A percentile compares a stretch with the other conserved stretches of the same genome.
Conservation (phyloP, 2,888 invertebrate genomes). For the Oligia latruncula region DNA sequence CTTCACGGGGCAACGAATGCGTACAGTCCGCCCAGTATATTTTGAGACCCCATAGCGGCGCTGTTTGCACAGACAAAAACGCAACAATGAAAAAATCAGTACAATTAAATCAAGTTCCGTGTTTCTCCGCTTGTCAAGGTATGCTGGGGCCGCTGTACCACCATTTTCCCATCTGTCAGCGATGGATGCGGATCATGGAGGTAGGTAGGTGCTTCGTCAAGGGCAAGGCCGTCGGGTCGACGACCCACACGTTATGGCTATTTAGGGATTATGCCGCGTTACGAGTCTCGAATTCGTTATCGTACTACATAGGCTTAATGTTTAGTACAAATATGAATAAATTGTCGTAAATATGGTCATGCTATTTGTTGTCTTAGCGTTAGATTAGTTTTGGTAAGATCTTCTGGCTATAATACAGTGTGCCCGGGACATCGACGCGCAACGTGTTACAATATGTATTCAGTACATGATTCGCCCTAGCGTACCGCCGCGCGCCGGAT, state of each 20-base stretch:
- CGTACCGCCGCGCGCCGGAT: no score
- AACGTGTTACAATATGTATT: not conserved
- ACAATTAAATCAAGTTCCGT: conserved; percentile 6
- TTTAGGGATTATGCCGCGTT: conserved; percentile 77
- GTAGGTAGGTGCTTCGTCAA: conserved; percentile 69
- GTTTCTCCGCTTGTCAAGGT: conserved; percentile 31
- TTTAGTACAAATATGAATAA: conserved; percentile 32
- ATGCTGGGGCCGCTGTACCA: conserved; percentile 21
- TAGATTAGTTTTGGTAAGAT: not conserved
- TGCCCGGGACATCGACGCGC: not conserved
- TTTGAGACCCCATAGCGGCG: conserved; percentile 22
- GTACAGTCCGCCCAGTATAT: conserved; percentile 38
- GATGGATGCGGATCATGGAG: conserved; percentile 46
- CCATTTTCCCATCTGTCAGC: conserved; percentile 46
- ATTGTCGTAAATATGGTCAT: not conserved
- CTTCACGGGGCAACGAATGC: conserved; percentile 37
- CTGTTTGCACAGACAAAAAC: conserved; percentile 7
- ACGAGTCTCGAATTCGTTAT: conserved; percentile 45
- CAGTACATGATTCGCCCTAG: not conserved
- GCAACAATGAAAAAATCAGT: conserved; percentile 13
- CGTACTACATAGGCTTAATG: conserved; percentile 27
- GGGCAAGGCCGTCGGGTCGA: conserved; percentile 86
- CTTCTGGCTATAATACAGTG: not conserved
- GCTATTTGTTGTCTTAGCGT: conserved; percentile 17
- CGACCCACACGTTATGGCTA: conserved; percentile 72